These are phyloP conservation scores for Clusia tigrina DNA, from an alignment of 2,888 invertebrate genomes.

Conservation along the genomic window DNA sequence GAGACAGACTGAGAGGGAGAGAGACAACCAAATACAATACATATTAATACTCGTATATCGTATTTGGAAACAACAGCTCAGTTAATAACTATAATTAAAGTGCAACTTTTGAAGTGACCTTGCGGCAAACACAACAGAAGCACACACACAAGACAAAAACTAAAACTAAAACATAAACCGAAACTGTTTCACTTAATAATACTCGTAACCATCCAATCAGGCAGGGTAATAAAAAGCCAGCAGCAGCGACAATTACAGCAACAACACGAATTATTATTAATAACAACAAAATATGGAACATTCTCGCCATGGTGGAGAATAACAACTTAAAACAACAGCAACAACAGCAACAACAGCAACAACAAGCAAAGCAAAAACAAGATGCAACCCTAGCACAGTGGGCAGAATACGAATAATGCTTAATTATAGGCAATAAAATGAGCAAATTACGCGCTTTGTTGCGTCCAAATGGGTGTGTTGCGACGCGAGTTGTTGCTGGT, in stretches of 20 bases:
- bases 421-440: conserved; percentile 29
- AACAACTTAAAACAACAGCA: no score
- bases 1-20: no score
- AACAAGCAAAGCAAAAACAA: background rate
- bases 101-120: conserved; percentile 40
- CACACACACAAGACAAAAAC: conserved; percentile 33
- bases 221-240: background rate
- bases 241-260: background rate
- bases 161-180: conserved; percentile 42
- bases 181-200: background rate
- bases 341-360: conserved; percentile 5
- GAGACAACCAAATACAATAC: no score
- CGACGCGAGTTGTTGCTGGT: conserved; percentile 26
- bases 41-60: no score
- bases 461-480: conserved; percentile 10
- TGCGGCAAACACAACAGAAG: background rate
- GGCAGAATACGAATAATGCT: conserved; percentile 24
- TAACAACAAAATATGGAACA: background rate
- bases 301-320: background rate
- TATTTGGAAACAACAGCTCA: conserved; percentile 38
- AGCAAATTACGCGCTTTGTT: conserved; percentile 24
- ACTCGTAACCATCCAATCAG: conserved; percentile 34
- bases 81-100: conserved; percentile 55
- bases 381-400: background rate
- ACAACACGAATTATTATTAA: conserved; percentile 5